phyloP scores from a whole-genome alignment of 2,113 vertebrate species.

The Podilymbus podiceps region DNA sequence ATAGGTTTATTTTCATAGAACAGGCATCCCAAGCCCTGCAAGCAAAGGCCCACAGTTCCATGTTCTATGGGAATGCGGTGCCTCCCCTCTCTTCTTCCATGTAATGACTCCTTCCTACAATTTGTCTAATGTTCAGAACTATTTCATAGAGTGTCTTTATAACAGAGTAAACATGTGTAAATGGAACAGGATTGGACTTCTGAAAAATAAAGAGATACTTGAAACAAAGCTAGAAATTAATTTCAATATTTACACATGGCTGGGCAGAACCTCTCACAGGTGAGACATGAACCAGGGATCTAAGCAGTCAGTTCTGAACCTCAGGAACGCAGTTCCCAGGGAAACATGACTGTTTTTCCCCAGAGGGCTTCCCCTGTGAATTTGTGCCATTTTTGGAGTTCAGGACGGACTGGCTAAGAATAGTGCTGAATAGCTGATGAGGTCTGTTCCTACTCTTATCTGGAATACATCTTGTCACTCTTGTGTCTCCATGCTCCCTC shows the following conservation, averaged over 20 bases:
- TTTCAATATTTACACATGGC: neutral
- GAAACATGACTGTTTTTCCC: neutral
- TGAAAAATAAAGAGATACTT: neutral
- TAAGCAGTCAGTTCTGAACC: neutral
- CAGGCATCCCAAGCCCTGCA: neutral
- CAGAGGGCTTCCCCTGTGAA: neutral
- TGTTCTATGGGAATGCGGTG: neutral
- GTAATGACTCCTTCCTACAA: neutral
- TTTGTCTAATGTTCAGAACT: neutral
- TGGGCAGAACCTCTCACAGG: neutral
- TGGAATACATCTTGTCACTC: neutral
- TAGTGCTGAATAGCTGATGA: neutral
- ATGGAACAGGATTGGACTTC: neutral
- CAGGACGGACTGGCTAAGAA: neutral
- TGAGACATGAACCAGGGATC: neutral
- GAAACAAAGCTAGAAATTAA: neutral
- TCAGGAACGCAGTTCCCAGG: neutral
- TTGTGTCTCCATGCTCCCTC: neutral
- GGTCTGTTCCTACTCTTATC: neutral
- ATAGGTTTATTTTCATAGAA: neutral
- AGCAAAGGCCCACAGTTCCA: neutral
- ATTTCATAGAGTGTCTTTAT: neutral
- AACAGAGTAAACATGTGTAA: neutral
- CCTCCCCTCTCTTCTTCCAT: neutral
- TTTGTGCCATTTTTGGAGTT: neutral